These are phyloP conservation scores for Chrysomela aeneicollis DNA, from an alignment of 2,888 invertebrate genomes.

Conservation along the genomic window DNA sequence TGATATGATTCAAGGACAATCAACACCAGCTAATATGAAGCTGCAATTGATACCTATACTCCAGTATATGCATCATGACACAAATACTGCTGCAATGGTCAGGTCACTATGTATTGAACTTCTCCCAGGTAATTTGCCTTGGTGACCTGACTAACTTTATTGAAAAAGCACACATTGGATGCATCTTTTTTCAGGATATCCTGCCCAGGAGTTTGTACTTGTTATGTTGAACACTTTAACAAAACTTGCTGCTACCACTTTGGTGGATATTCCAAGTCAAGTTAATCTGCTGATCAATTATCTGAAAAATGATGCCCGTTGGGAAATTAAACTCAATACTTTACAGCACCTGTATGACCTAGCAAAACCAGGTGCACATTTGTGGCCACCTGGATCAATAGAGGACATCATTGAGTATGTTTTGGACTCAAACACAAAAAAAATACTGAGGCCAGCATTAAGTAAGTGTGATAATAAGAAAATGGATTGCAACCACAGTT, in stretches of 20 bases:
- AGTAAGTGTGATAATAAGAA: slow-evolving; percentile 42
- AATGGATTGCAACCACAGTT: no score
- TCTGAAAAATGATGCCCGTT: slow-evolving; percentile 73
- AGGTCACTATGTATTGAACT: slow-evolving; percentile 77
- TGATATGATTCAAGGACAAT: slow-evolving; percentile 92
- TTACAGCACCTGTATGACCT: slow-evolving; percentile 73
- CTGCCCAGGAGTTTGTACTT: slow-evolving; percentile 79
- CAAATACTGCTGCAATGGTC: slow-evolving; percentile 70
- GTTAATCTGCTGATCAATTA: slow-evolving; percentile 72
- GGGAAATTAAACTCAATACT: slow-evolving; percentile 73
- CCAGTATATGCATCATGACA: slow-evolving; percentile 90
- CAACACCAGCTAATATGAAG: slow-evolving; percentile 92
- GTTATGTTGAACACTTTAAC: slow-evolving; percentile 88
- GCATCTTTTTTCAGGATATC: slow-evolving; percentile 67
- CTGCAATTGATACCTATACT: slow-evolving; percentile 89
- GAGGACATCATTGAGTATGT: slow-evolving; percentile 58
- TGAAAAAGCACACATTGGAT: not conserved
- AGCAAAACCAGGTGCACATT: slow-evolving; percentile 77
- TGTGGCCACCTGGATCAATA: slow-evolving; percentile 73
- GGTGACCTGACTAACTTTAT: not conserved
- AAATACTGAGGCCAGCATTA: slow-evolving; percentile 54
- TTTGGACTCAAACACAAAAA: slow-evolving; percentile 52
- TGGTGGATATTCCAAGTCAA: slow-evolving; percentile 91
- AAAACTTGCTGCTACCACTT: slow-evolving; percentile 85
- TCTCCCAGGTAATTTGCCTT: slow-evolving; percentile 63